Evolutionary conservation across 2,888 invertebrate genomes (phyloP).

Genomic region (Hanleya hanleyi): DNA sequence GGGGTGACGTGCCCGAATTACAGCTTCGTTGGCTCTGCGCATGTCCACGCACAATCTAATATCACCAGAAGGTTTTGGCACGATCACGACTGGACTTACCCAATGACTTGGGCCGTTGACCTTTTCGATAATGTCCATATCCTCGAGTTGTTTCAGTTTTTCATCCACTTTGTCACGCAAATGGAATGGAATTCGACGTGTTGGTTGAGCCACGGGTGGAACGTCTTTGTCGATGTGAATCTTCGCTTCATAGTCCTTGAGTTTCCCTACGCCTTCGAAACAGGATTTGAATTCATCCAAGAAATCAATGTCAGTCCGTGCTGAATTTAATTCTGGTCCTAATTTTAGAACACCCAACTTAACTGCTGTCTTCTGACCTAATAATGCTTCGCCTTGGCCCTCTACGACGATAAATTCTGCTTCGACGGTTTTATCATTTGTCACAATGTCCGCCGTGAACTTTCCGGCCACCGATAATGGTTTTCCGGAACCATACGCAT

Average conservation of each 20-base stretch:
- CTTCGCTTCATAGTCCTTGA: neutral
- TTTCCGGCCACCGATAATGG: neutral
- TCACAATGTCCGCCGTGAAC: conserved; percentile 15
- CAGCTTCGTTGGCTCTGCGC: neutral
- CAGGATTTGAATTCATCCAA: neutral
- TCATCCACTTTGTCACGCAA: neutral
- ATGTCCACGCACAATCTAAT: neutral
- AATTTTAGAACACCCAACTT: neutral
- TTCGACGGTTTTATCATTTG: neutral
- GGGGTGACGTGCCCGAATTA: neutral
- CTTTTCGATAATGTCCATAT: neutral
- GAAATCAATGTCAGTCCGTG: neutral
- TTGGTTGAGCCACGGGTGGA: neutral
- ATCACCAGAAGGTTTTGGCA: neutral
- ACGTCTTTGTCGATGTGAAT: neutral
- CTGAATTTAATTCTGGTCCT: neutral
- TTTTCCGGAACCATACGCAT: conserved; percentile 31
- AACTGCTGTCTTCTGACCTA: neutral
- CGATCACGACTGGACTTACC: neutral
- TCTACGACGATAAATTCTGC: conserved; percentile 26
- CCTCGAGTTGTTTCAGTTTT: neutral
- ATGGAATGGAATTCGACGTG: neutral
- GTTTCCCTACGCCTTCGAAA: conserved; percentile 4
- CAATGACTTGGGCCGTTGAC: neutral
- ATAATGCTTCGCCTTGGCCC: conserved; percentile 12